Evolutionary conservation across 2,113 vertebrate genomes (phyloP), one percentile per base, ranked within the genome.

Genomic region (Sinocyclocheilus grahami): DNA sequence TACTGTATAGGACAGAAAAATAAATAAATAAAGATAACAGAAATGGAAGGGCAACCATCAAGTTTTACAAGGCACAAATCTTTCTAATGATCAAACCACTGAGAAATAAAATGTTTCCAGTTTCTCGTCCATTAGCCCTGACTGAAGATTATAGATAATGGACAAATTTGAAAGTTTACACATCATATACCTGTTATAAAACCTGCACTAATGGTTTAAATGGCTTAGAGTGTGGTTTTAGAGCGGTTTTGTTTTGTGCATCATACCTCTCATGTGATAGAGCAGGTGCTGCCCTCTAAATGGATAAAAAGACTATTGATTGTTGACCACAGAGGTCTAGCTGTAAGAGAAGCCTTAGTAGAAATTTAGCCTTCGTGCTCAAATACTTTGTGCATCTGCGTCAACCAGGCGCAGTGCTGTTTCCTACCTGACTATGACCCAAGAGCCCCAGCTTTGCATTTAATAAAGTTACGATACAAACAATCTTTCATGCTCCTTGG

Each of bases 71-170:
- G 85, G 78, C n/a, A 18, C 75, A 22, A 22, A 46, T 37, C 82
- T 81, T 85, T 90, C 86, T 27, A 60, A 83, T 24, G 83, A 88
- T 78, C 88, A 85, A 27, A 75, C 82, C 42, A 37, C 80, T 74
- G 63, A 63, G 55, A 87, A 53, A 81, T 42, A 87, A 75, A 89
- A 86, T 83, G 58, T 86, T 82, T 79, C 85, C 72, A 83, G 24
- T 75, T 46, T 85, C 84, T 88, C 80, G 83, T 86, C 75, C 63
- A 87, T 87, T 86, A 77, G 81, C 77, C 74, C 55, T 39, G 84
- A 86, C 76, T 78, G 77, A 62, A 86, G 77, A 89, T 71, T 65
- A 82, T 75, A 82, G 67, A 85, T 88, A 82, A 88, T 82, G 82
- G 39, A 86, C 55, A 60, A 39, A 86, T 72, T 22, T 62, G 20